Evolutionary conservation across 2,888 invertebrate species (phyloP).

Genomic region (Chrysodeixis includens): DNA sequence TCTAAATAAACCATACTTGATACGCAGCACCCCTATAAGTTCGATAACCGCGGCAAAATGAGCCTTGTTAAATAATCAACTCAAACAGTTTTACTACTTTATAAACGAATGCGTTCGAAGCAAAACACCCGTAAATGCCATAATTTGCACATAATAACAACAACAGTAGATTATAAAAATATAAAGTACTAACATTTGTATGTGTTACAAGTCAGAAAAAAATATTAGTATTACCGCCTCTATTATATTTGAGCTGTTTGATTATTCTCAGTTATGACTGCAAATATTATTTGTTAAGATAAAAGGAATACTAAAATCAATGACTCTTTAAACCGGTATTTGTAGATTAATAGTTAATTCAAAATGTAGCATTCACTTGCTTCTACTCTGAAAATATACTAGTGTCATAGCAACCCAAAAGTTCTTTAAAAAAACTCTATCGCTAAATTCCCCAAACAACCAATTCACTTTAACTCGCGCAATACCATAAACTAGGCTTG

Average conservation of each 20-base stretch:
- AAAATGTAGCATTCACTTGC: conserved; percentile 5
- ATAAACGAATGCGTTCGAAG: not conserved
- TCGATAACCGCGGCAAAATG: not conserved
- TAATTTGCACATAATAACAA: too few relatives aligned
- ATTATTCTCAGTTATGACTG: not conserved
- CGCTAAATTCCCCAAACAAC: conserved; percentile 43
- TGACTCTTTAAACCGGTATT: too few relatives aligned
- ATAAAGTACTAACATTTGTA: not conserved
- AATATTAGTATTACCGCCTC: not conserved
- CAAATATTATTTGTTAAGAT: too few relatives aligned
- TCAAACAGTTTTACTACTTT: not conserved
- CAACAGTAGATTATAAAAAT: not conserved
- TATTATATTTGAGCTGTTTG: not conserved
- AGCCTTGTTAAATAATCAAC: not conserved
- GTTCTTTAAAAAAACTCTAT: conserved; percentile 29
- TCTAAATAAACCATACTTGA: too few relatives aligned
- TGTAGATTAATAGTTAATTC: too few relatives aligned
- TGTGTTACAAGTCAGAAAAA: not conserved
- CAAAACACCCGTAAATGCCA: not conserved
- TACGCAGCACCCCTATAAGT: too few relatives aligned
- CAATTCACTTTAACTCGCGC: conserved; percentile 30
- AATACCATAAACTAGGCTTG: conserved; percentile 37
- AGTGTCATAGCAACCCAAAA: conserved; percentile 17
- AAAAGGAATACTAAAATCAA: too few relatives aligned
- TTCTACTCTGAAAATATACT: conserved; percentile 38